These are phyloP conservation scores for Deroptyus accipitrinus DNA, from an alignment of 2,113 vertebrate genomes.

Conservation along the genomic window DNA sequence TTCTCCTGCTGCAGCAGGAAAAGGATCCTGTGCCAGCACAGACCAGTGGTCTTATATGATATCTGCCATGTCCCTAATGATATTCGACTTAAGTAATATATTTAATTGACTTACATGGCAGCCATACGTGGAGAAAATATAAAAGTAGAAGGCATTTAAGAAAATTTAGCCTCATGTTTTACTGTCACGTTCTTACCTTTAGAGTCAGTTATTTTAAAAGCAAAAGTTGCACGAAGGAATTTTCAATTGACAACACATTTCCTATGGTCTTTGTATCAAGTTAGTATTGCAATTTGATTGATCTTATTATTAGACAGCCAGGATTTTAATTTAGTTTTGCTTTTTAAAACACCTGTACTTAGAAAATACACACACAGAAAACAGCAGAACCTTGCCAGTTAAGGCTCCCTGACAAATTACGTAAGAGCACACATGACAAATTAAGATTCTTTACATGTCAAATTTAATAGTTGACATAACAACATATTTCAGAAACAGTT, in stretches of 20 bases:
- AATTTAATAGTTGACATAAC: background rate
- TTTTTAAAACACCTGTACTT: background rate
- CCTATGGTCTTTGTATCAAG: background rate
- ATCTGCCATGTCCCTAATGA: background rate
- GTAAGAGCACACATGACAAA: background rate
- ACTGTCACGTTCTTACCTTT: background rate
- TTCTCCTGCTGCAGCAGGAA: background rate
- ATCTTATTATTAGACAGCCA: background rate
- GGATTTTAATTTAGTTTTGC: background rate
- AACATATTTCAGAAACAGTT: background rate
- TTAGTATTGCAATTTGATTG: background rate
- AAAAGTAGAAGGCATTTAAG: background rate
- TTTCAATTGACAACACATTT: background rate
- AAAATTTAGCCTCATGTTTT: background rate
- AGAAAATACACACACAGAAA: background rate
- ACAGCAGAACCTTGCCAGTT: conserved; percentile 52
- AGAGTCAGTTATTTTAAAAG: background rate
- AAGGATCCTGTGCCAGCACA: background rate
- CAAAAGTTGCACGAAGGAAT: background rate
- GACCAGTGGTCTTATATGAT: background rate
- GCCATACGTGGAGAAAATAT: background rate
- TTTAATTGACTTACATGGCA: background rate
- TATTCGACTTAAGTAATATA: background rate
- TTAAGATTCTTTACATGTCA: background rate
- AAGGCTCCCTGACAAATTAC: background rate